Conservation (phyloP, 1,140 invertebrate species). For the Tribolium castaneum region DNA sequence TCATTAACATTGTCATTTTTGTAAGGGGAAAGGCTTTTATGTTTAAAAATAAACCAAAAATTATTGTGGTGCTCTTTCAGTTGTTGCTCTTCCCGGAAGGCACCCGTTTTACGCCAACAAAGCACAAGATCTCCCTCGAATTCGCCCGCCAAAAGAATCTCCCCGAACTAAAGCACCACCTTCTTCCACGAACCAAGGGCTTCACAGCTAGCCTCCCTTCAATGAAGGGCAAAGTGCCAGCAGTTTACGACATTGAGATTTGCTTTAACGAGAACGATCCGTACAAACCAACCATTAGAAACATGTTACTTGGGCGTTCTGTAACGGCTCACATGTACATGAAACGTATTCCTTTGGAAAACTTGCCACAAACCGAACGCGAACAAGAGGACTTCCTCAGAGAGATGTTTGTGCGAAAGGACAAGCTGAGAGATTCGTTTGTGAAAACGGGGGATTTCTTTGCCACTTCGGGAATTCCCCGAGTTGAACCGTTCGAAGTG, state of each 20-base stretch:
- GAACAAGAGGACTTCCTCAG: constrained; percentile 85
- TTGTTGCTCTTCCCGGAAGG: constrained; percentile 94
- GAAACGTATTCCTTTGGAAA: constrained; percentile 82
- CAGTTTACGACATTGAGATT: constrained; percentile 88
- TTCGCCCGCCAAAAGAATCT: constrained; percentile 90
- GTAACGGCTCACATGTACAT: constrained; percentile 83
- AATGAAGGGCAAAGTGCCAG: constrained; percentile 80
- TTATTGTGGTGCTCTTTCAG: constrained; percentile 66
- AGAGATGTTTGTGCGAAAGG: constrained; percentile 84
- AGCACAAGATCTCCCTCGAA: constrained; percentile 87
- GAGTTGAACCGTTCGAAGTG: constrained; percentile 69
- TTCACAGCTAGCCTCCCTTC: constrained; percentile 83
- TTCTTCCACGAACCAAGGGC: constrained; percentile 93
- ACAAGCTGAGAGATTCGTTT: constrained; percentile 85
- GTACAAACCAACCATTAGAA: constrained; percentile 81
- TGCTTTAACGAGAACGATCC: constrained; percentile 77
- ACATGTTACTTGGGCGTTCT: constrained; percentile 81
- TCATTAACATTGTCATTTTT: too few relatives aligned
- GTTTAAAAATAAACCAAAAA: too few relatives aligned
- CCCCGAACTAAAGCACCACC: constrained; percentile 87
- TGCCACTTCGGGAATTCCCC: constrained; percentile 75
- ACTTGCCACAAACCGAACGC: constrained; percentile 83
- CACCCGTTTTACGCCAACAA: constrained; percentile 89
- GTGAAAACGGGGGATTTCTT: constrained; percentile 86
- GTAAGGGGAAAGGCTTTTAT: too few relatives aligned